Percentiles rank a stretch among this genome's conserved stretches.
Evolutionary conservation across 1,140 invertebrate species (phyloP).

Genomic region (Drosophila malerkotliana): DNA sequence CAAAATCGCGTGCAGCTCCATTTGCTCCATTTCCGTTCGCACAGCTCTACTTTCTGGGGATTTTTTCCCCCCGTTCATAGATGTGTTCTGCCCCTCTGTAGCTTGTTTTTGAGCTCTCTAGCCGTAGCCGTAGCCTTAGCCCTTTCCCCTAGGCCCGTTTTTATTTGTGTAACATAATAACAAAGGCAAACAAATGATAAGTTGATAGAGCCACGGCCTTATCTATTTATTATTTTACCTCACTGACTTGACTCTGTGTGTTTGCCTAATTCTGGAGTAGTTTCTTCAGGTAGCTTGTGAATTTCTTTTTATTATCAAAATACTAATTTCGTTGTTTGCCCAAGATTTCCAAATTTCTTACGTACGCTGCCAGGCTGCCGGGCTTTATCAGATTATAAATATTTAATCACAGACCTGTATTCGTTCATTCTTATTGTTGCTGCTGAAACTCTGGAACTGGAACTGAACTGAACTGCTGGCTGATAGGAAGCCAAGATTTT

Average conservation of each 20-base stretch:
- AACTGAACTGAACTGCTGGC: neutral
- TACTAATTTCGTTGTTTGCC: slow-evolving; percentile 81
- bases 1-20: slow-evolving; percentile 70
- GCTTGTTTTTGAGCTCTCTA: slow-evolving; percentile 11
- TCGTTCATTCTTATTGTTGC: slow-evolving; percentile 50
- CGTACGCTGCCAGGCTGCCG: slow-evolving; percentile 12
- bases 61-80: neutral
- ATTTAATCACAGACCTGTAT: slow-evolving; percentile 82
- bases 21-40: slow-evolving; percentile 54
- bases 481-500: slow-evolving; percentile 34
- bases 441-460: slow-evolving; percentile 15
- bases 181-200: slow-evolving; percentile 81
- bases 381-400: slow-evolving; percentile 77
- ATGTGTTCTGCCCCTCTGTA: neutral
- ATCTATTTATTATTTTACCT: slow-evolving; percentile 72
- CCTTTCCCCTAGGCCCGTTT: slow-evolving; percentile 51
- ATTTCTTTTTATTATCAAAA: slow-evolving; percentile 79
- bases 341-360: slow-evolving; percentile 68
- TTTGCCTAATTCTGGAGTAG: slow-evolving; percentile 34
- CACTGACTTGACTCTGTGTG: slow-evolving; percentile 30
- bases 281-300: slow-evolving; percentile 77
- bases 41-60: slow-evolving; percentile 1
- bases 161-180: slow-evolving; percentile 81
- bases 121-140: slow-evolving; percentile 2
- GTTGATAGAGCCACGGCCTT: slow-evolving; percentile 75